Conservation (phyloP, 2,888 invertebrate species). For the Adelognathus sp. region DNA sequence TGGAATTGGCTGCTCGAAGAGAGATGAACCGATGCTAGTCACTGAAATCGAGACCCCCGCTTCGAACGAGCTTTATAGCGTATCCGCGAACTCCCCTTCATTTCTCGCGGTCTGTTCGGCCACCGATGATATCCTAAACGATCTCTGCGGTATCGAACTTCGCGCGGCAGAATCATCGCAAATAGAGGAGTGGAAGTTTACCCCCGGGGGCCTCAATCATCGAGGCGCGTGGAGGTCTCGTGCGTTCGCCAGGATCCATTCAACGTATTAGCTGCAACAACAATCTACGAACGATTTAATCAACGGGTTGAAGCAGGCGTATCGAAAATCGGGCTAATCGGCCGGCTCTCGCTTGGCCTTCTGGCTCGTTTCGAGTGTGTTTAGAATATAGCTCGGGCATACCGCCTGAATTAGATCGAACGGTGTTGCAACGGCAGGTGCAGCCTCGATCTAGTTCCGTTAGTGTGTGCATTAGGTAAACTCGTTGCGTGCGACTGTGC, state of each 20-base stretch:
- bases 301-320: constrained; percentile 52
- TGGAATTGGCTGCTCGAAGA: constrained; percentile 76
- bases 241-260: constrained; percentile 46
- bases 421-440: constrained; percentile 40
- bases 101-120: neutral
- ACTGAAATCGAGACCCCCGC: constrained; percentile 44
- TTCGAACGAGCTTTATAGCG: constrained; percentile 29
- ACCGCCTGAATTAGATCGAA: constrained; percentile 16
- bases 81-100: constrained; percentile 7
- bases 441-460: constrained; percentile 14
- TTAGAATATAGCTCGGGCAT: constrained; percentile 11
- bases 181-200: constrained; percentile 44
- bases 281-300: constrained; percentile 56
- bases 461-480: constrained; percentile 11
- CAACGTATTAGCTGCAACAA: constrained; percentile 45
- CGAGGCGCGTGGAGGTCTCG: constrained; percentile 38
- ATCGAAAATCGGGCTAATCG: constrained; percentile 53
- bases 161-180: constrained; percentile 15
- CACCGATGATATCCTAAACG: constrained; percentile 48
- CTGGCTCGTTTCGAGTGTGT: constrained; percentile 31
- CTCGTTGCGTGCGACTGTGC: neutral
- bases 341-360: neutral
- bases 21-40: constrained; percentile 34
- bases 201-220: constrained; percentile 48
- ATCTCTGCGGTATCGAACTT: neutral